Evolutionary conservation across 2,113 vertebrate species (phyloP).

Genomic region (Ceyx cyanopectus): DNA sequence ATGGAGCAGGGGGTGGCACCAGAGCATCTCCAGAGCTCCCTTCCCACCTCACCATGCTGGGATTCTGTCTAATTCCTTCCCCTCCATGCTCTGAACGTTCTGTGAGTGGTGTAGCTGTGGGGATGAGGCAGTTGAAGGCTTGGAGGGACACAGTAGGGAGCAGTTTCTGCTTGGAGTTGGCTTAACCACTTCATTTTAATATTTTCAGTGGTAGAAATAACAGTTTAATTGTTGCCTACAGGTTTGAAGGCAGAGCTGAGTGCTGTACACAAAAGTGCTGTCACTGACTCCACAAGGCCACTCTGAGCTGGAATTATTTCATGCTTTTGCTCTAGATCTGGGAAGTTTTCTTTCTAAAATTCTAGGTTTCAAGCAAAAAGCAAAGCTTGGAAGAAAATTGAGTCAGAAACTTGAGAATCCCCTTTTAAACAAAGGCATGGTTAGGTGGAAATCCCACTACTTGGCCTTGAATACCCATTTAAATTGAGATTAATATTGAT

Average conservation of each 20-base stretch:
- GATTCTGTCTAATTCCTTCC: rapidly evolving
- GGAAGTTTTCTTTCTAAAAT: not conserved
- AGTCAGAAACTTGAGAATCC: not conserved
- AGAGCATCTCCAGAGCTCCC: not conserved
- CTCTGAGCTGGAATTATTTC: not conserved
- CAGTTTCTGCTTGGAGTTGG: not conserved
- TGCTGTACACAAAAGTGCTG: not conserved
- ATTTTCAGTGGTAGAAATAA: not conserved
- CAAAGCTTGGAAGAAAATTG: not conserved
- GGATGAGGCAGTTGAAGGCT: not conserved
- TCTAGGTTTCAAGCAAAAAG: not conserved
- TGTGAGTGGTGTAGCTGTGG: not conserved
- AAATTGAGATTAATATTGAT: not conserved
- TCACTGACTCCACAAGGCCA: not conserved
- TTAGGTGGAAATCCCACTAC: not conserved
- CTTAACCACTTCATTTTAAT: not conserved
- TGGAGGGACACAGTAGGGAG: not conserved
- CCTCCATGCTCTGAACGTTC: not conserved
- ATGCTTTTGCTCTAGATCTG: not conserved
- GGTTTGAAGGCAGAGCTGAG: not conserved
- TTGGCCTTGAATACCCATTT: not conserved
- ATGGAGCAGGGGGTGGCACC: not conserved
- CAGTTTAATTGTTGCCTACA: not conserved
- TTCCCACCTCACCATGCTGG: not conserved
- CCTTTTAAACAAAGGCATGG: not conserved